Evolutionary conservation across 2,797 vertebrate genomes (phyloP), one percentile per base, ranked within the genome.

Genomic region (Rhabdomys pumilio): DNA sequence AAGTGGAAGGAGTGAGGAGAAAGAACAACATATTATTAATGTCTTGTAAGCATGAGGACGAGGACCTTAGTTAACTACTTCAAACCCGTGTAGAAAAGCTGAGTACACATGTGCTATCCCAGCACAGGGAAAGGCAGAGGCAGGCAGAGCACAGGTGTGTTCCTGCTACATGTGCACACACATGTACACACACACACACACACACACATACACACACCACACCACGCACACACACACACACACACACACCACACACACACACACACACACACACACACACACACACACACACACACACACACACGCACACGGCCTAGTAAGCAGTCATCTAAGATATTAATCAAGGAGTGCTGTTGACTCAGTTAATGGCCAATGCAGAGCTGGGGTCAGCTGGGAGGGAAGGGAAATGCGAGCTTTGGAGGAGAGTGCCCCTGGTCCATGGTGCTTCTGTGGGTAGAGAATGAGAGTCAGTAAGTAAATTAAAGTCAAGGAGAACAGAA

Each of bases 401-500:
- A 50, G 41, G n/a, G 20, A 53, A 55, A 20, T 17, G 63, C 19
- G 72, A 34, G 26, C 8, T 8, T 57, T 84, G 69, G 59, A 91
- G 55, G 55, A 59, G 55, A 14, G 10, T 61, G 65, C 24, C 59
- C 3, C 0, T 20, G 67, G 22, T 6, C 87, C 22, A 10, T 10
- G 73, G 69, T 59, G 86, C 53, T 31, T 90, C 97, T 96, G 96
- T 97, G 93, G 90, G 55, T 83, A 83, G 89, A 86, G 97, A 98
- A 97, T 91, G 94, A 95, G 95, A 97, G 79, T 69, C 81, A 53
- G 95, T 94, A 97, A 98, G 96, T 79, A 97, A 97, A 95, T 95
- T 93, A 86, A 90, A 92, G 96, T 96, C 96, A 97, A 95, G 22
- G 88, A 75, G 77, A 75, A 94, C 89, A 13, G 92, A 96, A 98